Evolutionary conservation across 2,113 vertebrate species (phyloP).

Genomic region (Caretta caretta): DNA sequence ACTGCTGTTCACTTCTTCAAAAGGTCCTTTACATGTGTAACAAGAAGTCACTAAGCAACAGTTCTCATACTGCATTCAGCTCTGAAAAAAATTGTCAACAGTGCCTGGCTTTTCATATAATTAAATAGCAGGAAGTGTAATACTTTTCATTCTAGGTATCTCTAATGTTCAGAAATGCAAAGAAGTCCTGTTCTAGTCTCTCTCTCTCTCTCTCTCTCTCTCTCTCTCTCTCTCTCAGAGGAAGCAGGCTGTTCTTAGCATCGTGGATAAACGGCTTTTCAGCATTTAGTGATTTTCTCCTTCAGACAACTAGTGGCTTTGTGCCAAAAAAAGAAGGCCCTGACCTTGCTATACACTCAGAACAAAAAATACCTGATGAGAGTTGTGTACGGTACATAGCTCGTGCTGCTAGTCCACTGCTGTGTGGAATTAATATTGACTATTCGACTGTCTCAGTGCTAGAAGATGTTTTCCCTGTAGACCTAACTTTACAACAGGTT

Average conservation of each 20-base stretch:
- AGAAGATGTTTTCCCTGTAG: slow-evolving; percentile 31
- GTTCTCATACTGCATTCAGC: slow-evolving; percentile 18
- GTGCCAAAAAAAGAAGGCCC: slow-evolving; percentile 33
- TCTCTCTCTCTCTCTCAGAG: background rate
- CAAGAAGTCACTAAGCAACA: background rate
- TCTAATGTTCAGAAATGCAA: background rate
- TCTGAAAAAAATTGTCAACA: slow-evolving; percentile 1
- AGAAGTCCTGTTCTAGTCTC: background rate
- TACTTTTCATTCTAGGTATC: background rate
- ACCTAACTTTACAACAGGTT: slow-evolving; percentile 55
- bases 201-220: background rate
- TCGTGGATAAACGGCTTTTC: slow-evolving; percentile 53
- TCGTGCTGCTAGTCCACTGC: background rate
- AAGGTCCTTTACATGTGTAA: slow-evolving; percentile 18
- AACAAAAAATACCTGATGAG: slow-evolving; percentile 53
- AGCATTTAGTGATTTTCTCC: slow-evolving; percentile 43
- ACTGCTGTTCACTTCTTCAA: slow-evolving; percentile 15
- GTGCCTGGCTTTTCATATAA: background rate
- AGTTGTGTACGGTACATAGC: background rate
- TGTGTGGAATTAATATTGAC: slow-evolving; percentile 62
- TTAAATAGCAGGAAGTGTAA: background rate
- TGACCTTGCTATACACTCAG: slow-evolving; percentile 44
- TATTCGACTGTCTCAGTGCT: slow-evolving; percentile 37
- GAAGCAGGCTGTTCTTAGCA: slow-evolving; percentile 49
- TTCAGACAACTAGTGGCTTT: slow-evolving; percentile 46